Percentiles rank a stretch among this genome's conserved stretches.
Conservation (phyloP, 2,888 invertebrate species). For the Phyllotreta striolata region DNA sequence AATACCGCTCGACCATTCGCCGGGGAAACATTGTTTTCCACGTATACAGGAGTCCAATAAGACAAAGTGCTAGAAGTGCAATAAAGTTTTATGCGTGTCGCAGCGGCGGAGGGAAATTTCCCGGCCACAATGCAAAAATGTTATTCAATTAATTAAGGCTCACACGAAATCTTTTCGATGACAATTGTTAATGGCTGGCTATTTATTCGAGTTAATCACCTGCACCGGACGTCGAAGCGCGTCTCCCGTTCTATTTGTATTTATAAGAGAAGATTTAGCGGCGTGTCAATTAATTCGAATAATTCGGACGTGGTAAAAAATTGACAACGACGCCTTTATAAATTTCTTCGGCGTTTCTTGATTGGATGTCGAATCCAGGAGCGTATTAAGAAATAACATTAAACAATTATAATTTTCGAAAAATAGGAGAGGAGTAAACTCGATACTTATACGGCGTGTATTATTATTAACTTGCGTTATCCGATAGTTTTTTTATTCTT, state of each 20-base stretch:
- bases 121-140: no score
- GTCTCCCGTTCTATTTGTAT: slow-evolving; percentile 39
- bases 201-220: slow-evolving; percentile 39
- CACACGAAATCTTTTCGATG: background rate
- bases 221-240: slow-evolving; percentile 36
- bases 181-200: slow-evolving; percentile 35
- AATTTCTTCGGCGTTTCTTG: slow-evolving; percentile 27
- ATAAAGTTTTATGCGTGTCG: slow-evolving; percentile 23
- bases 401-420: no score
- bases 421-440: no score
- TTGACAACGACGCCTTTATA: slow-evolving; percentile 27
- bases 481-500: no score
- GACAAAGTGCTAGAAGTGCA: slow-evolving; percentile 54
- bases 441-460: no score
- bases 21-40: slow-evolving; percentile 52
- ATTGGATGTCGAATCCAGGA: slow-evolving; percentile 28
- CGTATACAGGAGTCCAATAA: slow-evolving; percentile 57
- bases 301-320: slow-evolving; percentile 35
- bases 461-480: no score
- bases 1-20: slow-evolving; percentile 46
- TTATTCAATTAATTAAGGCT: no score
- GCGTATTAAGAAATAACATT: background rate
- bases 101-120: slow-evolving; percentile 1
- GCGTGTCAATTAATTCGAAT: slow-evolving; percentile 46
- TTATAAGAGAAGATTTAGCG: slow-evolving; percentile 47